Percentiles rank a stretch among this genome's conserved stretches.
Evolutionary conservation across 2,113 vertebrate species (phyloP).

Genomic region (Vombatus ursinus): DNA sequence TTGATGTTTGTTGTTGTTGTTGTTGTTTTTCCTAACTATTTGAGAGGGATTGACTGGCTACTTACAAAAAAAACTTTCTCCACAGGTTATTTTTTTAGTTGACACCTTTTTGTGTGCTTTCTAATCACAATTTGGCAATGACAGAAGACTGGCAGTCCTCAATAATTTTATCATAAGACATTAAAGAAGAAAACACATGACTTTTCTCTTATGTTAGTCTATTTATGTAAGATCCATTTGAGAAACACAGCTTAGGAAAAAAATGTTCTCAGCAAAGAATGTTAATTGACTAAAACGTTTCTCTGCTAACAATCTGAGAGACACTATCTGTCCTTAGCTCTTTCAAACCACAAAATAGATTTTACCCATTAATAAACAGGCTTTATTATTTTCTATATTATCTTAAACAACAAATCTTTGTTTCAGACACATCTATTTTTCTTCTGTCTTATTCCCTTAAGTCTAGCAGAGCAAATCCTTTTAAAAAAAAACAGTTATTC

Average conservation of each 20-base stretch:
- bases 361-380: slow-evolving; percentile 51
- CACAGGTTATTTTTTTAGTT: slow-evolving; percentile 7
- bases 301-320: slow-evolving; percentile 54
- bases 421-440: slow-evolving; percentile 51
- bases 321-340: slow-evolving; percentile 52
- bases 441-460: slow-evolving; percentile 20
- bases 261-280: slow-evolving; percentile 65
- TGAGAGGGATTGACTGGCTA: slow-evolving; percentile 15
- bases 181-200: slow-evolving; percentile 50
- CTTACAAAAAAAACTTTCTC: slow-evolving; percentile 23
- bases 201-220: slow-evolving; percentile 47
- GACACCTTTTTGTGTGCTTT: slow-evolving; percentile 43
- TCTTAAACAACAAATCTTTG: slow-evolving; percentile 57
- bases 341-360: slow-evolving; percentile 64
- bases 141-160: slow-evolving; percentile 8
- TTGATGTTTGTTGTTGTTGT: slow-evolving; percentile 11
- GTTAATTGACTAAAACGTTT: slow-evolving; percentile 74
- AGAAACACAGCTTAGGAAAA: slow-evolving; percentile 48
- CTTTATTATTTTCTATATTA: slow-evolving; percentile 62
- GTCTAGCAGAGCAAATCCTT: slow-evolving; percentile 49
- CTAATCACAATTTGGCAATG: slow-evolving; percentile 29
- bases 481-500: slow-evolving; percentile 18
- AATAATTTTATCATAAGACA: slow-evolving; percentile 52
- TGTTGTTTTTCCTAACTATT: slow-evolving; percentile 48
- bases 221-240: slow-evolving; percentile 62